Evolutionary conservation across 2,113 vertebrate genomes (phyloP).

Genomic region (Ariopsis seemanni): DNA sequence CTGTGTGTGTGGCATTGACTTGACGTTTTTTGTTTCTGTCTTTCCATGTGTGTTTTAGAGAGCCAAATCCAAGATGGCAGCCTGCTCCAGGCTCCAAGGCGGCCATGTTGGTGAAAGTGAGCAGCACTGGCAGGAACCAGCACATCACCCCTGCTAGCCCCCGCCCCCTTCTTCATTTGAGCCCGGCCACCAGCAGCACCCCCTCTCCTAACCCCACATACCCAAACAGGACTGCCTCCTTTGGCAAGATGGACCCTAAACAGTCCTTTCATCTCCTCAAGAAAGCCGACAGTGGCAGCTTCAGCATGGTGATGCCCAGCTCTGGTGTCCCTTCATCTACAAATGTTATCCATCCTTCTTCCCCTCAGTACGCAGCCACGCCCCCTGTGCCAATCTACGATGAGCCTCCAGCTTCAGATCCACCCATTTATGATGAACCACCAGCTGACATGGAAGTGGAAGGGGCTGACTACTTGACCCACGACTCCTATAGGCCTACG

Average conservation of each 20-base stretch:
- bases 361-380: conserved; percentile 70
- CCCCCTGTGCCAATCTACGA: conserved; percentile 75
- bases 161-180: conserved; percentile 56
- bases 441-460: conserved; percentile 78
- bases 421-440: conserved; percentile 79
- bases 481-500: conserved; percentile 55
- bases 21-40: not conserved
- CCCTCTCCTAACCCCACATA: conserved; percentile 53
- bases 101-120: conserved; percentile 80
- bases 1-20: not conserved
- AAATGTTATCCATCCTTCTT: conserved; percentile 65
- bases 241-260: conserved; percentile 67
- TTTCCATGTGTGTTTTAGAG: conserved; percentile 59
- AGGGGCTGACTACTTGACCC: conserved; percentile 41
- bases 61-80: conserved; percentile 73
- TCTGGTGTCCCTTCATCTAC: conserved; percentile 54
- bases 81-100: conserved; percentile 78
- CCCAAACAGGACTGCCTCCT: conserved; percentile 39
- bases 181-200: conserved; percentile 53
- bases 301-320: conserved; percentile 70
- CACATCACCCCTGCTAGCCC: conserved; percentile 60
- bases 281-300: conserved; percentile 73
- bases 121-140: conserved; percentile 66
- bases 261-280: conserved; percentile 73
- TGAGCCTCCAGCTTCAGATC: conserved; percentile 74